Evolutionary conservation across 1,140 invertebrate genomes (phyloP).

Genomic region (Vanessa atalanta): DNA sequence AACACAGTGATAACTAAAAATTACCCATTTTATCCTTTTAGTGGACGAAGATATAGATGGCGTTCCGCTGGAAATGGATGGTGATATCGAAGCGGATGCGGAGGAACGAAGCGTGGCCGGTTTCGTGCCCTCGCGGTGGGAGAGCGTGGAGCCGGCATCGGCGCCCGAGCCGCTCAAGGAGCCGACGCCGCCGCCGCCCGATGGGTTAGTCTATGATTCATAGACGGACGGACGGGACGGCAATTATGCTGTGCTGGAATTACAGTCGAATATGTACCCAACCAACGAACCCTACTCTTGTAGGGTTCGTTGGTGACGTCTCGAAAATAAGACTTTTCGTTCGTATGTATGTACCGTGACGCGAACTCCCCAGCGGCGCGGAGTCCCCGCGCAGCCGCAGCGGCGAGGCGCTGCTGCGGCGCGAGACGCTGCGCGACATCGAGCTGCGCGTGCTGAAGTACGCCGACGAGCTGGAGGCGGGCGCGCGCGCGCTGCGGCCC

Average conservation of each 20-base stretch:
- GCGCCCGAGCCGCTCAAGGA: constrained; percentile 68
- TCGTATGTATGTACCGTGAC: too few relatives aligned
- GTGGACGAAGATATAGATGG: constrained; percentile 94
- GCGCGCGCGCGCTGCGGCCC: constrained; percentile 87
- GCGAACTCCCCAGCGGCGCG: constrained; percentile 26
- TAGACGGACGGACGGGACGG: too few relatives aligned
- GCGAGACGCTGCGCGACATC: constrained; percentile 93
- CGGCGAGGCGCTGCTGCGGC: constrained; percentile 83
- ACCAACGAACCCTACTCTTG: too few relatives aligned
- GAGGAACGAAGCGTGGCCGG: constrained; percentile 40
- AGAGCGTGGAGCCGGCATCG: constrained; percentile 87
- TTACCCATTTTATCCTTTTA: constrained; percentile 50
- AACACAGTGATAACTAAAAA: background rate
- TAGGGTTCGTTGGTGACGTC: too few relatives aligned
- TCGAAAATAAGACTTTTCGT: too few relatives aligned
- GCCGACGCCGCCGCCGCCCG: constrained; percentile 69
- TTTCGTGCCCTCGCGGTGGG: constrained; percentile 96
- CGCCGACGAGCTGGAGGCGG: constrained; percentile 97
- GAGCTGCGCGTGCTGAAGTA: constrained; percentile 97
- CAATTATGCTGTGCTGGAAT: too few relatives aligned
- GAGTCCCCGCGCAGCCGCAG: constrained; percentile 63
- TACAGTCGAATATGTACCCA: too few relatives aligned
- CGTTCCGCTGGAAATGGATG: constrained; percentile 84
- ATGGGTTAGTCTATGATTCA: constrained; percentile 37
- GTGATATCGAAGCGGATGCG: constrained; percentile 62